These are phyloP conservation scores for Xestia ashworthii DNA, from an alignment of 2,888 invertebrate genomes.

Conservation along the genomic window DNA sequence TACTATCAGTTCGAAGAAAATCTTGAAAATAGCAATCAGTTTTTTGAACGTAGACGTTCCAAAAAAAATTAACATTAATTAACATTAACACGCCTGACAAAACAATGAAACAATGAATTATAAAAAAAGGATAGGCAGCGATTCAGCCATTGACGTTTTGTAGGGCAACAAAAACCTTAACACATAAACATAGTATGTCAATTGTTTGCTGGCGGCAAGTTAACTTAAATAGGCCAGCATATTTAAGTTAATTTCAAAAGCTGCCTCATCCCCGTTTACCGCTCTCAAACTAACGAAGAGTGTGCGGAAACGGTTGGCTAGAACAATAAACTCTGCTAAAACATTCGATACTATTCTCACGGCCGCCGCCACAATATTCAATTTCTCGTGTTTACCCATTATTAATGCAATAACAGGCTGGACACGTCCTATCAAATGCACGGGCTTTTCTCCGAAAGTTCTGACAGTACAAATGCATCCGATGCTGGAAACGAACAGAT, in stretches of 20 bases:
- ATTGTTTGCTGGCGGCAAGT: too few species aligned
- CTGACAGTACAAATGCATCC: background rate
- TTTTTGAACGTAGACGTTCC: too few species aligned
- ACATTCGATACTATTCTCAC: background rate
- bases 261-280: background rate
- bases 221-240: too few species aligned
- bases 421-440: background rate
- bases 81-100: too few species aligned
- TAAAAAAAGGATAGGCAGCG: too few species aligned
- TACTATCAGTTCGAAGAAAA: too few species aligned
- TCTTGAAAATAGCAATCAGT: too few species aligned
- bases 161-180: background rate
- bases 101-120: too few species aligned
- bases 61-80: too few species aligned
- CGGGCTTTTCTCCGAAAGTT: background rate
- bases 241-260: background rate
- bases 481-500: background rate
- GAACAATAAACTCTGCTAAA: background rate
- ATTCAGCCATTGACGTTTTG: too few species aligned
- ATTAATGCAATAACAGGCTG: background rate
- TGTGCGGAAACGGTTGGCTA: background rate
- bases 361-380: background rate
- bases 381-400: background rate
- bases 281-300: background rate
- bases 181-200: background rate